phyloP scores from a whole-genome alignment of 2,888 invertebrate species.

The Neoscelio sp. region DNA sequence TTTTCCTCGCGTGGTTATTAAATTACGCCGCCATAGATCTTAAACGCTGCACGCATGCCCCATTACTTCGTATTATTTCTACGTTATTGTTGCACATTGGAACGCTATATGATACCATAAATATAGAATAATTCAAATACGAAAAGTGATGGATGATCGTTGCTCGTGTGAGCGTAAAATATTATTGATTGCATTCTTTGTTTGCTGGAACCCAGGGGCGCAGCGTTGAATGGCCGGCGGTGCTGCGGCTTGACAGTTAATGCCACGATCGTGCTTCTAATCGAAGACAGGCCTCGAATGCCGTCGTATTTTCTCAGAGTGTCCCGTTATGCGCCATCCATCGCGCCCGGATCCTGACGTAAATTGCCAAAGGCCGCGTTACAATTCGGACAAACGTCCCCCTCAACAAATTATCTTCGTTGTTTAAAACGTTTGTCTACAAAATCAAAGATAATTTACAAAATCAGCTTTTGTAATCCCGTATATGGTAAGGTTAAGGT shows the following conservation, averaged over 20 bases:
- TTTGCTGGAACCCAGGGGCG: slow-evolving; percentile 43
- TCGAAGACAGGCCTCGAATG: slow-evolving; percentile 61
- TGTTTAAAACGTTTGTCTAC: no score
- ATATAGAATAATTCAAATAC: slow-evolving; percentile 38
- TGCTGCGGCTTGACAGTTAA: slow-evolving; percentile 62
- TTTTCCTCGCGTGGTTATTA: no score
- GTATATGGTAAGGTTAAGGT: no score
- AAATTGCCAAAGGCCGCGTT: slow-evolving; percentile 57
- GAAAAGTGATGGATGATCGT: slow-evolving; percentile 49
- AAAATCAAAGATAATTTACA: no score
- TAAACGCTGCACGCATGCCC: no score
- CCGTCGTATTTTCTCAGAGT: slow-evolving; percentile 62
- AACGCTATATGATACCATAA: slow-evolving; percentile 24
- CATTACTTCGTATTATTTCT: slow-evolving; percentile 4
- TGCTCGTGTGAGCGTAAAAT: slow-evolving; percentile 48
- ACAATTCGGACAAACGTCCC: slow-evolving; percentile 51
- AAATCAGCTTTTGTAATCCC: no score
- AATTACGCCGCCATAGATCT: no score
- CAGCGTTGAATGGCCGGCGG: slow-evolving; percentile 50
- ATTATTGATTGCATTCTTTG: slow-evolving; percentile 63
- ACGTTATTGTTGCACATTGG: background rate
- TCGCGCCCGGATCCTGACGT: slow-evolving; percentile 39
- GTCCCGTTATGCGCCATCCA: slow-evolving; percentile 63
- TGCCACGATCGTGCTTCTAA: slow-evolving; percentile 66
- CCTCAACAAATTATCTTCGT: slow-evolving; percentile 32